These are phyloP conservation scores for Eristalis intricaria DNA, from an alignment of 2,888 invertebrate species.

Conservation along the genomic window DNA sequence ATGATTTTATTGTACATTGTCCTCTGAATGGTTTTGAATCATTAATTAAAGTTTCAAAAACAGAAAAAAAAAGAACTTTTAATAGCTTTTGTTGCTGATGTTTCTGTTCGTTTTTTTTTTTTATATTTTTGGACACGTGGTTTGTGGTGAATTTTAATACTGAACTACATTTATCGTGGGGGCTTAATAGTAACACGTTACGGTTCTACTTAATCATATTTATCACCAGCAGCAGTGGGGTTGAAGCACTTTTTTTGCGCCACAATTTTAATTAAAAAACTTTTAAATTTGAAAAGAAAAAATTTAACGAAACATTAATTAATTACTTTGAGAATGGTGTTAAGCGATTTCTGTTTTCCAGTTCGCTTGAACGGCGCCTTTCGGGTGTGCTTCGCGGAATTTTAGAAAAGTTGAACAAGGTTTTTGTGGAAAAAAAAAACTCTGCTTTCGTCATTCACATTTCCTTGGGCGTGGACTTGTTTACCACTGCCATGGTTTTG, in stretches of 20 bases:
- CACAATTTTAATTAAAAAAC: slow-evolving; percentile 17
- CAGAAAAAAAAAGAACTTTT: neutral
- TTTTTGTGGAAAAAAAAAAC: no score
- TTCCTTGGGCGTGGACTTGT: no score
- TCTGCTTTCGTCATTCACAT: no score
- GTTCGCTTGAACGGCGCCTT: neutral
- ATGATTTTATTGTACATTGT: neutral
- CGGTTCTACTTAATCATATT: slow-evolving; percentile 11
- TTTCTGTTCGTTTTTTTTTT: neutral
- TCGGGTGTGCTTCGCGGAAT: neutral
- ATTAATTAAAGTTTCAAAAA: slow-evolving; percentile 12
- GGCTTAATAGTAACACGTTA: slow-evolving; percentile 3
- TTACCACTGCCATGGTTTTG: no score
- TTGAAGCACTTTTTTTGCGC: neutral
- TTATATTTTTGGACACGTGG: neutral
- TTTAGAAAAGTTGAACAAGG: no score
- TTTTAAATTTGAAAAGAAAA: neutral
- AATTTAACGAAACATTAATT: neutral
- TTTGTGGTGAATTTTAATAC: neutral
- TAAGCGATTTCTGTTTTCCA: neutral
- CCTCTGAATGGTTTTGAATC: neutral
- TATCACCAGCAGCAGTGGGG: neutral
- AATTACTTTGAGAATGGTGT: neutral
- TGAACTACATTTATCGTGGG: neutral
- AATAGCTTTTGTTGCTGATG: neutral